Evolutionary conservation across 35 echinoderm and acorn worm genomes (phyloP), one percentile per base, ranked within the genome.

Genomic region (Apostichopus japonicus): DNA sequence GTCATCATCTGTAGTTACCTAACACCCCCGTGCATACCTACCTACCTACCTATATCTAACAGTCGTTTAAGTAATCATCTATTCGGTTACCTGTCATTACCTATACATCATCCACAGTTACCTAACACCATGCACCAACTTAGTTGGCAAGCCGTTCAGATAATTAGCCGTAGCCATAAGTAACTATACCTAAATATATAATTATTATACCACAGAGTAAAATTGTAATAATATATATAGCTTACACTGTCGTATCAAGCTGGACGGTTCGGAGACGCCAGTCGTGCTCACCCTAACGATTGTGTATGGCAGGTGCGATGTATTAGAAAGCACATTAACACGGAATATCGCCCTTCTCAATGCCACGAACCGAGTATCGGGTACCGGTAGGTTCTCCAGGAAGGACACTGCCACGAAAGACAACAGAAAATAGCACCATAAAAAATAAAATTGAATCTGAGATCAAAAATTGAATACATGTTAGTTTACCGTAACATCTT

Each of bases 231-330:
- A 67, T 67, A 10, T 67, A 67, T 67, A 10, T 67, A 4, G 55
- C 79, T 83, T 54, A 83, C 79, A 83, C 19, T 44, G 33, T 83
- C 79, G 79, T 10, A 83, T 83, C 4, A 83, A 13, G 54, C n/a
- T 19, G 19, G 79, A 44, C 51, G 79, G 51, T 14, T 83, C 79
- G 16, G 54, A 52, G 5, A 83, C 79, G 24, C 54, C 51, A 14
- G 51, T 52, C 15, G 44, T 8, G 8, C 54, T 54, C 44, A 83
- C 44, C 14, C 14, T 10, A 6, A 83, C 51, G 24, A 83, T 83
- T 8, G 79, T 83, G 24, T 55, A 54, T 33, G 79, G 79, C 17
- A 17, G 54, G 54, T 83, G 33, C 11, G 79, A 83, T 33, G 44
- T 44, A 52, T 83, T 83, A 17, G 79, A 83, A 17, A 16, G 79